Evolutionary conservation across 2,888 invertebrate species (phyloP), one percentile per base, ranked within the genome.

Genomic region (Philhelius pedissequus): DNA sequence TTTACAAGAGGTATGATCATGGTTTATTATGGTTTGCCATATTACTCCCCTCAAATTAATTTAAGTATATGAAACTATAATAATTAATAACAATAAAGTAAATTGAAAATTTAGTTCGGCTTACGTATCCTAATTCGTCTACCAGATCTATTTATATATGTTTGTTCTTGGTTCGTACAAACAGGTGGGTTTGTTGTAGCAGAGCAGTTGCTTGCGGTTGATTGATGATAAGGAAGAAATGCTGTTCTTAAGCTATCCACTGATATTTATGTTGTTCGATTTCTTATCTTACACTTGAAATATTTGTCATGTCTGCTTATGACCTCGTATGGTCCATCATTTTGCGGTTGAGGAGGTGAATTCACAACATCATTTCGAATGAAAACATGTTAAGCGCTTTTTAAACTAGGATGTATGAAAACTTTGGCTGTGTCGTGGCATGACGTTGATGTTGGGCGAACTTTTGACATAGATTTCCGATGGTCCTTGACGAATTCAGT

Each of bases 31-130:
- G 48, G 22, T 50, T 50, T 30, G 27, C 54, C 32, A 54, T 18
- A 54, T 54, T 54, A 54, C 30, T 54, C 52, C 52, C 54, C 54
- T 54, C 54, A 54, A 54, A 54, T 54, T 32, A 54, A 54, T 18
- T 30, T 54, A 54, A 32, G 9, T 54, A 11, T 32, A 25, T 25
- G n/a, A 25, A 25, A 5, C 25, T 4, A 25, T 25, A 25, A n/a
- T n/a, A n/a, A n/a, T n/a, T n/a, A n/a, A n/a, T n/a, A n/a, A n/a
- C n/a, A n/a, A n/a, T n/a, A n/a, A n/a, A n/a, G n/a, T n/a, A n/a
- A n/a, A n/a, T n/a, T n/a, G n/a, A n/a, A n/a, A n/a, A n/a, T n/a
- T n/a, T n/a, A n/a, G n/a, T n/a, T n/a, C n/a, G n/a, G n/a, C n/a
- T n/a, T n/a, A n/a, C n/a, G n/a, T n/a, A n/a, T n/a, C n/a, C n/a